Conservation (phyloP, 2,113 vertebrate species). For the Dasyurus viverrinus region DNA sequence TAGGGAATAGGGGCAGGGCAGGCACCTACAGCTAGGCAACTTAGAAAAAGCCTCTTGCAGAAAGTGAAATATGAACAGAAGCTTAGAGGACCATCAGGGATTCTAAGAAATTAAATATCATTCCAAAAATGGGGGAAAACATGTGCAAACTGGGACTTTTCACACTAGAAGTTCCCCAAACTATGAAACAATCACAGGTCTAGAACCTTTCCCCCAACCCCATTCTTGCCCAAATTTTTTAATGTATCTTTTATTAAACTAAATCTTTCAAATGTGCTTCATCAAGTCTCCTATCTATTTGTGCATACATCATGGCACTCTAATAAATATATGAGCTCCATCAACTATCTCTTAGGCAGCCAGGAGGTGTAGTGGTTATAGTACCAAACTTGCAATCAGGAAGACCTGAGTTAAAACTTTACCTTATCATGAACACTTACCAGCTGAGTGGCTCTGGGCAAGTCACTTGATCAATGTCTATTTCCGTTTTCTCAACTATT, state of each 20-base stretch:
- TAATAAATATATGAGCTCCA: not conserved
- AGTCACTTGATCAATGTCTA: not conserved
- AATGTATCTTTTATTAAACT: not conserved
- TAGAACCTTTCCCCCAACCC: not conserved
- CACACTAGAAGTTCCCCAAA: not conserved
- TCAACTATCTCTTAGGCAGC: not conserved
- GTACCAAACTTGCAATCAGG: not conserved
- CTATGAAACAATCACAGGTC: not conserved
- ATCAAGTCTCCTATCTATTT: not conserved
- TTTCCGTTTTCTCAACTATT: not conserved
- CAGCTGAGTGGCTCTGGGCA: not conserved
- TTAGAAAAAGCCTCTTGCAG: not conserved
- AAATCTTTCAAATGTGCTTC: not conserved
- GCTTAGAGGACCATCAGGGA: not conserved
- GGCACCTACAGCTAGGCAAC: not conserved
- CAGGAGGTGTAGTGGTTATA: not conserved
- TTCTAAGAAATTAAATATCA: not conserved
- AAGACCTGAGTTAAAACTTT: not conserved
- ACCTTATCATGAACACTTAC: not conserved
- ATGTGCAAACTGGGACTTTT: not conserved
- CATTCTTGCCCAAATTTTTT: not conserved
- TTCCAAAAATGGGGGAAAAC: not conserved
- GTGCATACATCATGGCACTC: not conserved
- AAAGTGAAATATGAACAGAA: not conserved
- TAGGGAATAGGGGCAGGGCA: not conserved